Percentiles rank a stretch among this genome's conserved stretches.
These are phyloP conservation scores for Zaprionus taronus DNA, from an alignment of 1,140 invertebrate species.

Conservation along the genomic window DNA sequence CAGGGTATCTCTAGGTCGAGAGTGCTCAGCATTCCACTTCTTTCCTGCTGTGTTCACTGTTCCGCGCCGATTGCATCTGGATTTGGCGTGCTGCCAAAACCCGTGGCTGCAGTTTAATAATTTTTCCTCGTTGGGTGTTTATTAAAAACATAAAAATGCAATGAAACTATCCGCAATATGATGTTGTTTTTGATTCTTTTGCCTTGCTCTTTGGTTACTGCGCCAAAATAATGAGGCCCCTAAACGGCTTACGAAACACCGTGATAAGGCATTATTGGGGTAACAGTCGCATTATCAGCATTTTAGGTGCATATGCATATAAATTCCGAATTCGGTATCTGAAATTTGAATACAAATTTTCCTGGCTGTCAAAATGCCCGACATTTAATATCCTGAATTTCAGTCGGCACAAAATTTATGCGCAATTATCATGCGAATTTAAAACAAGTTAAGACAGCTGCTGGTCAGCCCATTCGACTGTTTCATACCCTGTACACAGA, in stretches of 20 bases:
- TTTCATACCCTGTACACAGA: not conserved
- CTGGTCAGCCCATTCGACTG: not conserved
- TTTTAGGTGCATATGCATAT: not conserved
- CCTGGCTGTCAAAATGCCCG: constrained; percentile 15
- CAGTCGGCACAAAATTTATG: constrained; percentile 16
- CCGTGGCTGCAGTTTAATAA: constrained; percentile 7
- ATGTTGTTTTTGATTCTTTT: not conserved
- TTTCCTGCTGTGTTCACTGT: not conserved
- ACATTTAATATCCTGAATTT: constrained; percentile 23
- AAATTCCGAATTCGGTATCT: not conserved
- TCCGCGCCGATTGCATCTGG: not conserved
- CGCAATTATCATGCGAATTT: constrained; percentile 16
- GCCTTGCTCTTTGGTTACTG: not conserved
- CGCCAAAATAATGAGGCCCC: not conserved
- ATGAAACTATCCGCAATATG: constrained; percentile 3
- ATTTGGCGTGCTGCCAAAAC: constrained; percentile 7
- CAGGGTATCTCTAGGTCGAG: not conserved
- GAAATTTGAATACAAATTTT: constrained; percentile 21
- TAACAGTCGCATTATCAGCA: not conserved
- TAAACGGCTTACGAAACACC: not conserved
- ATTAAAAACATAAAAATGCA: constrained; percentile 14
- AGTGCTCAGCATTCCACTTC: not conserved
- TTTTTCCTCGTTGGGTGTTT: constrained; percentile 5
- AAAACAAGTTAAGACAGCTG: constrained; percentile 7
- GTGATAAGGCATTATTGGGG: not conserved